Base-by-base conservation (phyloP, 2,797 vertebrate species). In the Nothura maculosa region DNA sequence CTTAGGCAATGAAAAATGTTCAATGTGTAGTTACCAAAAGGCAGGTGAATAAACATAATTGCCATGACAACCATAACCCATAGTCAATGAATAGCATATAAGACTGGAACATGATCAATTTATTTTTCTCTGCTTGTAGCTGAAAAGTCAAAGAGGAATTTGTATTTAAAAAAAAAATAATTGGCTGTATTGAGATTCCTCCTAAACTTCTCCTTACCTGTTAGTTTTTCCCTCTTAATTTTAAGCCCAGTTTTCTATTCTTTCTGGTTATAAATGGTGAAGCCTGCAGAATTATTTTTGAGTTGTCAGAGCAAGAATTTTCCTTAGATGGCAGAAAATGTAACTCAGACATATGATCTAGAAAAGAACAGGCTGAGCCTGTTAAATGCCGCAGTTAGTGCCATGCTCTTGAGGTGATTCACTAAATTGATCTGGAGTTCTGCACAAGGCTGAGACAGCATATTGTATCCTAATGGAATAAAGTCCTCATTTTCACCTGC, bases 31-130 rank as follows among this genome's bases (percentile, higher is more conserved):
- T 1, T 78, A 62, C 55, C 43, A 67, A 57, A 89, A 92, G 60
- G 87, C 79, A 89, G 80, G 67, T 94, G 74, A 87, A 79, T 85
- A 83, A 92, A 87, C 67, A 52, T 50, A 52, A 86, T 85, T 90
- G 92, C 74, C 57, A 27, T 63, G 48, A 76, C 79, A 92, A 95
- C 80, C 47, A 30, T n/a, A 83, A 78, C 15, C 36, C 22, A 4
- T 28, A 66, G 55, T 69, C 79, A 89, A n/a, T 91, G 60, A 76
- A 34, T 17, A 78, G 34, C 18, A 28, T 76, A 48, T n/a, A 52
- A 70, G 43, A 52, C 40, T 45, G 32, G 32, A 63, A 74, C 47
- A 55, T 30, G 50, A 70, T 70, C 48, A 57, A 69, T 66, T 87
- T 79, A 28, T 45, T 89, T 87, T 82, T 47, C 32, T 78, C 66